Conservation (phyloP, 2,113 vertebrate genomes). For the Mixornis gularis region DNA sequence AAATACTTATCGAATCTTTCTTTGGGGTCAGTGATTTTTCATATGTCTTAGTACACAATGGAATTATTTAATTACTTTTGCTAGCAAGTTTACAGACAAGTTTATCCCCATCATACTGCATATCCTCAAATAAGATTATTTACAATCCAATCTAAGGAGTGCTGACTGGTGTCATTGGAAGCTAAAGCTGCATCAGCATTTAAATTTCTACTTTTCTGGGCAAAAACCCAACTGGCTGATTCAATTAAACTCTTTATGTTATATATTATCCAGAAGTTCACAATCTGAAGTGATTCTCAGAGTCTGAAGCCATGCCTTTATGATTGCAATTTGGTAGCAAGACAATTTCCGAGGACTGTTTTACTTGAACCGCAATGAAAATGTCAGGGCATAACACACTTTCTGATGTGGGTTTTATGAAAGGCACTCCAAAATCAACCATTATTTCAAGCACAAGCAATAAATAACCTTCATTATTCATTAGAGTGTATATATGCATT, state of each 20-base stretch:
- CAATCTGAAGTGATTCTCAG: conserved; percentile 72
- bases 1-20: conserved; percentile 56
- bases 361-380: conserved; percentile 75
- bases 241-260: conserved; percentile 82
- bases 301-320: conserved; percentile 75
- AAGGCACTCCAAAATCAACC: conserved; percentile 71
- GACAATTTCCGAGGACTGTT: conserved; percentile 73
- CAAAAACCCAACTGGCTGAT: conserved; percentile 81
- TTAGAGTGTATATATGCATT: conserved; percentile 69
- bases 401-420: conserved; percentile 71
- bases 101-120: conserved; percentile 59
- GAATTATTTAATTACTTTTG: conserved; percentile 82
- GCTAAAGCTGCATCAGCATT: conserved; percentile 79
- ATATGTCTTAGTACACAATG: conserved; percentile 68
- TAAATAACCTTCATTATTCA: conserved; percentile 78
- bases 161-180: conserved; percentile 78
- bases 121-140: conserved; percentile 79
- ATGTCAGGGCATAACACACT: conserved; percentile 66
- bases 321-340: conserved; percentile 78
- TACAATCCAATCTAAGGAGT: conserved; percentile 81
- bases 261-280: conserved; percentile 81
- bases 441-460: conserved; percentile 74
- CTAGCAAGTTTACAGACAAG: conserved; percentile 75
- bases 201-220: conserved; percentile 81
- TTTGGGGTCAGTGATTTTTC: conserved; percentile 55